Conservation (phyloP, 2,797 vertebrate species). For the Mus caroli region DNA sequence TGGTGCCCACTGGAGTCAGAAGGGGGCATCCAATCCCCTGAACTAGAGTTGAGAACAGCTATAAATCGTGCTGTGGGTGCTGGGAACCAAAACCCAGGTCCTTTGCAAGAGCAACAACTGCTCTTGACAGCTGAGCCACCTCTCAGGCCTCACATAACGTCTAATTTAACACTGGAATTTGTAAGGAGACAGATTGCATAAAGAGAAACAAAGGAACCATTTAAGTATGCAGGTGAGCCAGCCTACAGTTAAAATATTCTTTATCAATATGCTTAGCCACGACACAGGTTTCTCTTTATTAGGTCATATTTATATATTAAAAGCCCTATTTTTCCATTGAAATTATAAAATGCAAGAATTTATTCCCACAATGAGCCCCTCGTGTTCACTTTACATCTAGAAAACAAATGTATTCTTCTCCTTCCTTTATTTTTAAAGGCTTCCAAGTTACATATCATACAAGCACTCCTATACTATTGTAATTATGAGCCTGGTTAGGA, state of each 20-base stretch:
- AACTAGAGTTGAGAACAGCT: neutral
- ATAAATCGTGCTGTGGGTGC: neutral
- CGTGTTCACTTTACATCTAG: conserved; percentile 59
- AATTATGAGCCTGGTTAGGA: conserved; percentile 61
- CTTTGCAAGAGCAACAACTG: neutral
- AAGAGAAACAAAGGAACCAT: conserved; percentile 47
- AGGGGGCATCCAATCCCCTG: neutral
- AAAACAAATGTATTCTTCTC: conserved; percentile 70
- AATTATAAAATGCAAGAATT: conserved; percentile 63
- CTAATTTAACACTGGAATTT: conserved; percentile 33
- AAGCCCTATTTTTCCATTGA: conserved; percentile 45
- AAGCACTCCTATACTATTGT: conserved; percentile 26
- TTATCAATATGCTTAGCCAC: conserved; percentile 45
- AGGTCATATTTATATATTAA: conserved; percentile 71
- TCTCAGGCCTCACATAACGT: neutral
- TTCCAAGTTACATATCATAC: conserved; percentile 34
- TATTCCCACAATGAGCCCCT: conserved; percentile 52
- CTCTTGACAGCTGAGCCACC: neutral
- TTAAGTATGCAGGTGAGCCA: conserved; percentile 20
- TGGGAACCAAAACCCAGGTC: neutral
- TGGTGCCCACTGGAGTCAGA: neutral
- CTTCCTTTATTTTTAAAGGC: conserved; percentile 51
- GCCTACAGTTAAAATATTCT: conserved; percentile 60
- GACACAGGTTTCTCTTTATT: conserved; percentile 70
- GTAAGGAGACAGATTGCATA: conserved; percentile 16